These are phyloP conservation scores for Conopomorpha cramerella DNA, from an alignment of 1,140 invertebrate species.

Conservation along the genomic window DNA sequence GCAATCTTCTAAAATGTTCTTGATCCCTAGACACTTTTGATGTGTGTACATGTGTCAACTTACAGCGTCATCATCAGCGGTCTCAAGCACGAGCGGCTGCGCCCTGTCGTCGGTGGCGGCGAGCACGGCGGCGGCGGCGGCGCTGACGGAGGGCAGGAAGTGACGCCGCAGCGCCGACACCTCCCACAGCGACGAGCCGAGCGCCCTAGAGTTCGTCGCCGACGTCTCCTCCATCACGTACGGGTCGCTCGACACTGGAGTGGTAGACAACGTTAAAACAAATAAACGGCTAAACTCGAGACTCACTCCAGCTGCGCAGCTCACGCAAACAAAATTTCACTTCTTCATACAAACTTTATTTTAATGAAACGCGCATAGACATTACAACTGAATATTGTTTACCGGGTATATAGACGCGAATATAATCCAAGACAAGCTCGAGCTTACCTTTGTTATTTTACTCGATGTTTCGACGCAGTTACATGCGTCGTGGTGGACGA, in stretches of 20 bases:
- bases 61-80: slow-evolving; percentile 4
- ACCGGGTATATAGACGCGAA: too few species aligned
- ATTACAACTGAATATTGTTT: too few species aligned
- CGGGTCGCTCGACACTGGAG: slow-evolving; percentile 71
- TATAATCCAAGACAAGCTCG: too few species aligned
- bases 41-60: too few species aligned
- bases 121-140: slow-evolving; percentile 19
- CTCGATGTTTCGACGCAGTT: too few species aligned
- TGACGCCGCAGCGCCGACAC: slow-evolving; percentile 69
- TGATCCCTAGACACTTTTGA: too few species aligned
- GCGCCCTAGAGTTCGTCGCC: slow-evolving; percentile 76
- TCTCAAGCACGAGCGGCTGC: slow-evolving; percentile 6
- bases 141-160: slow-evolving; percentile 22
- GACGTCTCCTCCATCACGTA: slow-evolving; percentile 81
- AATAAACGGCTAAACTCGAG: background rate
- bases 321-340: too few species aligned
- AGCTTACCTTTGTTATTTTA: too few species aligned
- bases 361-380: too few species aligned
- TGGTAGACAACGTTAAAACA: background rate
- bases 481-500: too few species aligned
- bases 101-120: slow-evolving; percentile 13
- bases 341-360: too few species aligned
- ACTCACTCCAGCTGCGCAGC: background rate
- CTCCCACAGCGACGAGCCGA: slow-evolving; percentile 92
- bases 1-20: too few species aligned